phyloP scores from a whole-genome alignment of 2,113 vertebrate genomes.

The Anhinga anhinga region DNA sequence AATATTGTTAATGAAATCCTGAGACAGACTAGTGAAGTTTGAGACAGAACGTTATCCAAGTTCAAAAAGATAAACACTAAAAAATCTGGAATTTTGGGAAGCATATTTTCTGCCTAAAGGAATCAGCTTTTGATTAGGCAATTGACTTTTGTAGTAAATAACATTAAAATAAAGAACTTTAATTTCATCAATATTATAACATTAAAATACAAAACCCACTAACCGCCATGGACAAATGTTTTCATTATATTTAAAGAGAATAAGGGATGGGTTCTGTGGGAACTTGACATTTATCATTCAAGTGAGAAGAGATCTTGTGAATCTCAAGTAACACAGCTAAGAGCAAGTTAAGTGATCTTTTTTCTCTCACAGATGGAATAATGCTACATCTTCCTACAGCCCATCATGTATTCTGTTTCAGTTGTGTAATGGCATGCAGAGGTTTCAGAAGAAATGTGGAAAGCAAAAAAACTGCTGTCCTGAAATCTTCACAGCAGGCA shows the following conservation, averaged over 20 bases:
- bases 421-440: not conserved
- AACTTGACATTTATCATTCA: constrained; percentile 49
- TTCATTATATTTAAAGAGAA: constrained; percentile 20
- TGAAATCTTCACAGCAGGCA: not conserved
- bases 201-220: constrained; percentile 2
- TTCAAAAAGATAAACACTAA: not conserved
- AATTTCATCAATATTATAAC: constrained; percentile 39
- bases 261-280: not conserved
- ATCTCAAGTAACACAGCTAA: constrained; percentile 27
- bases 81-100: not conserved
- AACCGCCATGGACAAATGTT: not conserved
- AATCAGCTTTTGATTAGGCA: constrained; percentile 10
- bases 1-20: not conserved
- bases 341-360: constrained; percentile 15
- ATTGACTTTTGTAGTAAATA: constrained; percentile 14
- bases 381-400: not conserved
- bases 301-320: constrained; percentile 14
- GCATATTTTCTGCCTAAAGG: not conserved
- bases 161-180: not conserved
- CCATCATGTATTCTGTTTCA: constrained; percentile 10
- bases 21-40: not conserved
- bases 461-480: not conserved
- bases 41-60: not conserved
- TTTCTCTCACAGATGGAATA: constrained; percentile 5
- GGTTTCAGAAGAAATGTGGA: not conserved